Conservation (phyloP, 2,888 invertebrate genomes). For the Heliconius cydno region DNA sequence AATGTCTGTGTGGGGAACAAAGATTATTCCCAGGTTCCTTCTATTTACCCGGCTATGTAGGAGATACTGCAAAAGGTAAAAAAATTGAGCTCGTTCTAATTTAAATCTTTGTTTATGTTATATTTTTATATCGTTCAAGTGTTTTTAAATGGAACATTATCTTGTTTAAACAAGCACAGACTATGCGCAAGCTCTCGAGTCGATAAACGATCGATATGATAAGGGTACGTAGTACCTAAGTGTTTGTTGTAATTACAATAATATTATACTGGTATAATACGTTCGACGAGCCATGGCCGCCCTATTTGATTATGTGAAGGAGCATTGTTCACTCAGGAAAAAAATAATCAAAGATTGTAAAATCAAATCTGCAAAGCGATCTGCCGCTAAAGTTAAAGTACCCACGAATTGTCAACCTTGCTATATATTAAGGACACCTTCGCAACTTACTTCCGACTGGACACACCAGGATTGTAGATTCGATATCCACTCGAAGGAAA, state of each 20-base stretch:
- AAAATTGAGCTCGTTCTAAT: not conserved
- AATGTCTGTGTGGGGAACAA: not conserved
- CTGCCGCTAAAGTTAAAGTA: no score
- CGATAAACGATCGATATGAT: slow-evolving; percentile 13
- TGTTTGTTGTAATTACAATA: slow-evolving; percentile 3
- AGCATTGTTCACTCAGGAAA: no score
- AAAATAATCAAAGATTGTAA: no score
- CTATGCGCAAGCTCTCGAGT: slow-evolving; percentile 1
- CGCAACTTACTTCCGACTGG: no score
- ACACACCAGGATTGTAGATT: no score
- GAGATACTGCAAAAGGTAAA: not conserved
- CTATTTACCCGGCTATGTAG: not conserved
- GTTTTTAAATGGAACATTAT: slow-evolving; percentile 18
- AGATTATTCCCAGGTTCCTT: not conserved
- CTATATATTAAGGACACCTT: no score
- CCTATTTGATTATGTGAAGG: no score
- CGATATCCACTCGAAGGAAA: no score
- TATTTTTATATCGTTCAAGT: slow-evolving; percentile 7
- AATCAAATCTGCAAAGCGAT: no score
- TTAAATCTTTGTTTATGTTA: not conserved
- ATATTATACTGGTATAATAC: no score
- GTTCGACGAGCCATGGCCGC: no score
- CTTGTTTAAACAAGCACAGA: not conserved
- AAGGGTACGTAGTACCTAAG: not conserved
- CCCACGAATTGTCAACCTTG: no score